Percentiles rank a stretch among this genome's conserved stretches.
Conservation (phyloP, 2,797 vertebrate genomes). For the Psittacula echo region DNA sequence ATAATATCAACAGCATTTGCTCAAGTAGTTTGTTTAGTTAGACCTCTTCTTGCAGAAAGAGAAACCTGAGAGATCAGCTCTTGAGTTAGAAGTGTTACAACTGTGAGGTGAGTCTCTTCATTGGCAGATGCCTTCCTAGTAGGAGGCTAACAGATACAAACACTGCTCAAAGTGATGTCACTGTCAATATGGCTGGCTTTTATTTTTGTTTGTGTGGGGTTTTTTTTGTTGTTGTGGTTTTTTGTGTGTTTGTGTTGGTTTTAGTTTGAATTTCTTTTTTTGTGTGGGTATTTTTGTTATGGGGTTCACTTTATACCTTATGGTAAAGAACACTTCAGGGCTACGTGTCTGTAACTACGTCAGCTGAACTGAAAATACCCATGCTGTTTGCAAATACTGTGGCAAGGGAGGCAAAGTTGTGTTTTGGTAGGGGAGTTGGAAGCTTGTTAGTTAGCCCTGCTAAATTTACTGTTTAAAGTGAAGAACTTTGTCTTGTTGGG, state of each 20-base stretch:
- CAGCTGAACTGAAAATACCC: not conserved
- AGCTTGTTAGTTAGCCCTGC: not conserved
- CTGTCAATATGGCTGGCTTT: not conserved
- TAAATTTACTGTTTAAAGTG: not conserved
- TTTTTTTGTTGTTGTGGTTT: not conserved
- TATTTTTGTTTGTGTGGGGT: not conserved
- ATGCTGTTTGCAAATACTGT: not conserved
- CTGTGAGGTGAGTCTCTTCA: not conserved
- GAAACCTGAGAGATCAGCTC: not conserved
- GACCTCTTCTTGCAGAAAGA: not conserved
- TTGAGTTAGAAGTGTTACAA: rapidly evolving
- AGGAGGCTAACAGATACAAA: not conserved
- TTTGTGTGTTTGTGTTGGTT: not conserved
- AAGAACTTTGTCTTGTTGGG: not conserved
- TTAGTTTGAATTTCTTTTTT: not conserved
- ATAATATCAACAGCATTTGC: not conserved
- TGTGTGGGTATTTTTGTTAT: not conserved
- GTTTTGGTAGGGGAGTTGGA: not conserved
- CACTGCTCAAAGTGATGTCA: not conserved
- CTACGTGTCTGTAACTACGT: not conserved
- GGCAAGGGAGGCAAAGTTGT: not conserved
- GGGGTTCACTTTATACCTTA: not conserved
- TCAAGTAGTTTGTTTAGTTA: not conserved
- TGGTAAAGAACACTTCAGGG: not conserved
- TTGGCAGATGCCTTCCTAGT: not conserved